Conservation (phyloP, 2,888 invertebrate species). For the Palloptera scutellata region DNA sequence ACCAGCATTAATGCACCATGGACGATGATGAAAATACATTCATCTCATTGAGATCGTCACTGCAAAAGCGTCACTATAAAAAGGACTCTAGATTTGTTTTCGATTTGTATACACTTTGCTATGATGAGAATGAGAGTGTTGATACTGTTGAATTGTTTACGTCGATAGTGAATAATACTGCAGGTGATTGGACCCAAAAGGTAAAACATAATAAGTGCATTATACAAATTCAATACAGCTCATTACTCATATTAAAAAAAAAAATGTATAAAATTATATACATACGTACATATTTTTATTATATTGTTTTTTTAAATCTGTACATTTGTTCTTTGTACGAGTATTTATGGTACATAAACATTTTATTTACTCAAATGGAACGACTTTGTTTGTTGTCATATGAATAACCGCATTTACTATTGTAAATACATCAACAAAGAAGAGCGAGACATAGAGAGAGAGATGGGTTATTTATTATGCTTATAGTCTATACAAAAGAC, state of each 20-base stretch:
- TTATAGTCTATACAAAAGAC: too few relatives aligned
- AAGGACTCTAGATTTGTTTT: conserved; percentile 84
- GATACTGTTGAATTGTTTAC: conserved; percentile 72
- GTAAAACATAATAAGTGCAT: conserved; percentile 31
- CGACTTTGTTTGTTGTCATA: too few relatives aligned
- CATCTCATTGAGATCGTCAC: conserved; percentile 29
- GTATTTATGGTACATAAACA: too few relatives aligned
- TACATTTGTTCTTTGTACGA: background rate
- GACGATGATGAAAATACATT: conserved; percentile 21
- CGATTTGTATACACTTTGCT: conserved; percentile 86
- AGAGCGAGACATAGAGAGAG: too few relatives aligned
- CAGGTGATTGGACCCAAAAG: conserved; percentile 52
- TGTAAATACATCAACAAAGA: too few relatives aligned
- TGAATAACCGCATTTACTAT: too few relatives aligned
- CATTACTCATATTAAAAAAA: background rate
- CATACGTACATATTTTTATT: background rate
- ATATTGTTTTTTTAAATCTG: background rate
- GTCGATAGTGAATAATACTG: conserved; percentile 54
- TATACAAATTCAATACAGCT: too few relatives aligned
- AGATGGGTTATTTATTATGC: too few relatives aligned
- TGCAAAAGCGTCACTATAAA: conserved; percentile 78
- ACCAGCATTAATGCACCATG: background rate
- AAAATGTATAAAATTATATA: background rate
- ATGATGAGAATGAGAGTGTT: conserved; percentile 81
- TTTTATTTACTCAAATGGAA: too few relatives aligned